Base-by-base conservation (phyloP, 1,140 invertebrate species). In the Pomacea maculata region DNA sequence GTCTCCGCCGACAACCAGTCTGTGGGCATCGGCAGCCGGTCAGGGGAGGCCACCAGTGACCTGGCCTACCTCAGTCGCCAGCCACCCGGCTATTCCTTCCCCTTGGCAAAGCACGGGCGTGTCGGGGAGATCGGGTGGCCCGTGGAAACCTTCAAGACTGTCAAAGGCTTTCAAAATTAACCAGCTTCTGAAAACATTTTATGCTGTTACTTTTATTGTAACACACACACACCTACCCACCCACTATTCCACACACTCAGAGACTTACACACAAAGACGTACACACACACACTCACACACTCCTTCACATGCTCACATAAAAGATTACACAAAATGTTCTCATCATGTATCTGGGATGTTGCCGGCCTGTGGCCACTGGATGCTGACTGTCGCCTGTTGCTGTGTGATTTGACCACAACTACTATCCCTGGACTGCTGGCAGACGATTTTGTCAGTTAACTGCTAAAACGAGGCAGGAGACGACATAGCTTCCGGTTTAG, bases 101-200 rank as follows among this genome's bases (percentile, higher is more conserved):
- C 86, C 9, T 75, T 82, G 75, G 83, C 85, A 21, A 86, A 86
- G 75, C 82, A 86, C 71, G 80, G 81, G 63, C 82, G 83, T n/a
- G 84, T 87, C 15, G 85, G 85, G 1, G 86, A 87, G 79, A 85
- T 87, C 25, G 86, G 86, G 52, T 83, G 86, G 83, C 81, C 83
- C 8, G 85, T 83, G 45, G 85, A 87, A 61, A 71, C 65, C 34
- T 86, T 87, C 72, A 84, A 82, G 67, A 81, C 85, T n/a, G 83
- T 85, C 5, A 87, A 86, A 67, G 86, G 86, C 45, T 82, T 86
- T 45, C 85, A 77, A 29, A 57, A 17, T 67, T 17, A 25, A 25
- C 64, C n/a, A 17, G 64, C 6, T 17, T 19, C 6, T 67, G 21
- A 14, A 70, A 14, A 15, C 25, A 14, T 6, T 45, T 45, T 45